Evolutionary conservation across 2,113 vertebrate genomes (phyloP), one percentile per base, ranked within the genome.

Genomic region (Camelus dromedarius): DNA sequence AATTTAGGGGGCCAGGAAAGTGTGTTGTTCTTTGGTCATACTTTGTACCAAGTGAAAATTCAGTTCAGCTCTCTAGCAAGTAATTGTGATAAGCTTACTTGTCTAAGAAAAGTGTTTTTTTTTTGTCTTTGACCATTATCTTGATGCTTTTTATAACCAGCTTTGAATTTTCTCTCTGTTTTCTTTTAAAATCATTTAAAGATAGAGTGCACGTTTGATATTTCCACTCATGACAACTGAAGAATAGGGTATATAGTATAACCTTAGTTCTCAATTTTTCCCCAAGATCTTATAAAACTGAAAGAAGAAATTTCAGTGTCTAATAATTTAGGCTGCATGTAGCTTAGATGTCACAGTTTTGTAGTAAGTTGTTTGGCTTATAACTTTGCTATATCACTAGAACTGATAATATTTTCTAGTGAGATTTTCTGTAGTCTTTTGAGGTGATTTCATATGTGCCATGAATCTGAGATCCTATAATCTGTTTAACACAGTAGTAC

Each of bases 401-500:
- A 50, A 56, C 19, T 93, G 85, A 18, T 67, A 87, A 32, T 28
- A 73, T 76, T 93, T 93, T 80, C 32, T 94, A 86, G 28, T 76
- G 81, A 90, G 48, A 19, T 77, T 93, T 91, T 76, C 75, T 72
- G 38, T 93, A 80, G 64, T 66, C 90, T 91, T 94, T 95, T 96
- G 66, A 93, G 95, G 75, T 91, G 54, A 93, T 94, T 93, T 85
- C 67, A 38, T 38, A 10, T 76, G 95, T 94, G 72, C 66, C n/a
- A 38, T 83, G 94, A 90, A 95, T 96, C 62, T 93, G 38, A 97
- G 90, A 66, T 91, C 30, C 52, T 83, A 12, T 48, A 67, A 84
- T 93, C 38, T 92, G 8, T 60, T 96, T 84, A 72, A 86, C 89
- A 95, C 72, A 96, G 95, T 92, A 62, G 91, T 93, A 56, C 82